These are phyloP conservation scores for Gallinago paraguaiae DNA, from an alignment of 2,113 vertebrate species.

Conservation along the genomic window DNA sequence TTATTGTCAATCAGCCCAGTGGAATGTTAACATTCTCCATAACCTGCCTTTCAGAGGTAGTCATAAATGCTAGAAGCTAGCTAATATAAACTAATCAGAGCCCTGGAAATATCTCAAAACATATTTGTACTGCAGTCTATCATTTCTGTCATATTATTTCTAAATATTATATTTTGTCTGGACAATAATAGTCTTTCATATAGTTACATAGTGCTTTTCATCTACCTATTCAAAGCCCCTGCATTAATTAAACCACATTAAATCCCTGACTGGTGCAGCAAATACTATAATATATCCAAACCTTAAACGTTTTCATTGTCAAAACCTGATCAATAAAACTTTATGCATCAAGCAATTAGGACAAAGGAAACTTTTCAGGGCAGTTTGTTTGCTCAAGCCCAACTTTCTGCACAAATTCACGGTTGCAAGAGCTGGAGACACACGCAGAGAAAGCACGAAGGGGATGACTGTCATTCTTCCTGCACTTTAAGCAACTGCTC, in stretches of 20 bases:
- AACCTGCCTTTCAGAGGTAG: conserved; percentile 42
- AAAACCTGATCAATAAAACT: not conserved
- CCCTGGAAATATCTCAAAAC: conserved; percentile 42
- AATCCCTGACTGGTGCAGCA: not conserved
- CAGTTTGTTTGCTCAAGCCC: not conserved
- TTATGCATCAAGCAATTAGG: not conserved
- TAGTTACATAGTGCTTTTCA: not conserved
- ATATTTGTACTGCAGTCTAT: conserved; percentile 40
- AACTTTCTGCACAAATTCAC: not conserved
- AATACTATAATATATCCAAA: not conserved
- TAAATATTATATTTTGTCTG: conserved; percentile 26
- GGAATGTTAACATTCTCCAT: conserved; percentile 49
- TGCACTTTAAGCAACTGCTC: rapidly evolving
- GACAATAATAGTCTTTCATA: not conserved
- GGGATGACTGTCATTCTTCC: not conserved
- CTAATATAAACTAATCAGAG: conserved; percentile 56
- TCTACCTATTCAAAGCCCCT: not conserved
- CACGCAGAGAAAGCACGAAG: rapidly evolving
- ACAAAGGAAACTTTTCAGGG: not conserved
- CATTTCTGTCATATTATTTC: conserved; percentile 35
- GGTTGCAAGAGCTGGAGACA: not conserved
- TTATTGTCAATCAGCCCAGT: conserved; percentile 48
- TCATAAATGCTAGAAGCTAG: conserved; percentile 36
- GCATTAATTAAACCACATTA: conserved; percentile 1
- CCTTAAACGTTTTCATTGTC: not conserved